Base-by-base conservation (phyloP, 2,113 vertebrate genomes). In the Neofelis nebulosa region DNA sequence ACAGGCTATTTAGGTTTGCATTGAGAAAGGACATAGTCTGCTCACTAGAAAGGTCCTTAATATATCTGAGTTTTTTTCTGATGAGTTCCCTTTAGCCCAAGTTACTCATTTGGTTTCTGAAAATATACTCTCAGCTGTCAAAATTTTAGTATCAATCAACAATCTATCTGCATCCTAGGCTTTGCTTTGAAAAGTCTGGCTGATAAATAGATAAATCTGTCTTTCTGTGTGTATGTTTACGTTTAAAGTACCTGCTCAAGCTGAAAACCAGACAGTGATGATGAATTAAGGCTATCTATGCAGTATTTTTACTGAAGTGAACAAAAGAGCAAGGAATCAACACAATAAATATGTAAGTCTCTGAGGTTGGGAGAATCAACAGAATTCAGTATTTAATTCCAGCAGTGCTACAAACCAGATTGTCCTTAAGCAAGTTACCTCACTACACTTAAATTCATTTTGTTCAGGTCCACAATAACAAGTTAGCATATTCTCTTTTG, bases 71-170 rank as follows among this genome's bases (percentile, higher is more conserved):
- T 79, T 97, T 80, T 93, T 86, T 91, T 94, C 76, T 94, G 92
- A 65, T 74, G 1, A 2, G 86, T 65, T 81, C 48, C 65, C 52
- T 89, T 96, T 69, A 82, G 71, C 41, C 61, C 66, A 81, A 92
- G 86, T 82, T 94, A 95, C 90, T 89, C 83, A 94, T 95, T 94
- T 98, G 76, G 73, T 91, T 97, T 89, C 85, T 93, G 93, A 81
- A 95, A 97, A 98, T 96, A 97, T 96, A 98, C 85, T 94, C 81
- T 45, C 61, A 41, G 97, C 81, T 98, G 97, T 96, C 97, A 97
- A 95, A 92, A 91, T 92, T 97, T 98, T 98, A 98, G 74, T 97
- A 96, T 96, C 97, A 93, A 73, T 97, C 92, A 94, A 90, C 63
- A 38, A 63, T 94, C 87, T 95, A 92, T 92, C 71, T 52, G 48